Evolutionary conservation across 2,888 invertebrate species (phyloP), one percentile per base, ranked within the genome.

Genomic region (Chrysopilus asiliformis): DNA sequence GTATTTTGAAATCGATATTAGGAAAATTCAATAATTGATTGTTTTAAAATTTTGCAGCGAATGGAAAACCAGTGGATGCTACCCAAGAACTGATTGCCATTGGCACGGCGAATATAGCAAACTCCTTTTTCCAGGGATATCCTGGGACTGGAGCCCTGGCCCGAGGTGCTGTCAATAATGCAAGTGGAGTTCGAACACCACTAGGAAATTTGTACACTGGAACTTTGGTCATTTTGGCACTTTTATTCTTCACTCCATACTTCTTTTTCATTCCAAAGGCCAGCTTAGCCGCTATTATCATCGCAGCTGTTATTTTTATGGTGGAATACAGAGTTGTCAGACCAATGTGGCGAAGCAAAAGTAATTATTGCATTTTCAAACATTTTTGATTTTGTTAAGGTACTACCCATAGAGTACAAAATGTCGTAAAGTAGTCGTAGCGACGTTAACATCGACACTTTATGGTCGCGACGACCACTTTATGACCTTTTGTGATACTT

Each of bases 291-390:
- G 86, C 86, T 2, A 81, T 93, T 49, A 91, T 93, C 53, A 86
- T 91, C 47, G 81, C 85, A 19, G 91, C 93, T 17, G 91, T 93
- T 28, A 69, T 91, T 36, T 86, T 87, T 58, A 89, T 89, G 87
- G 79, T 89, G 12, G 87, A 89, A 60, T 79, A 84, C 44, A 77
- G 79, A 58, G 85, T 89, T 34, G 68, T 89, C 33, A 77, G 76
- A 48, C 83, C 86, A 1, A 84, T 89, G 78, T 89, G 87, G 85
- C 71, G 83, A 48, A 77, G 84, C 8, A 87, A 86, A 64, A 86
- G 86, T 86, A 59, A 75, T 77, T 8, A 22, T 22, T n/a, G n/a
- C n/a, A n/a, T n/a, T n/a, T n/a, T n/a, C n/a, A n/a, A n/a, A n/a
- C n/a, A n/a, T n/a, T n/a, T n/a, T n/a, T n/a, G n/a, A n/a, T n/a